A percentile compares a stretch with the other conserved stretches of the same genome.
phyloP scores from a whole-genome alignment of 2,888 invertebrate genomes.

The Uloborus plumipes region DNA sequence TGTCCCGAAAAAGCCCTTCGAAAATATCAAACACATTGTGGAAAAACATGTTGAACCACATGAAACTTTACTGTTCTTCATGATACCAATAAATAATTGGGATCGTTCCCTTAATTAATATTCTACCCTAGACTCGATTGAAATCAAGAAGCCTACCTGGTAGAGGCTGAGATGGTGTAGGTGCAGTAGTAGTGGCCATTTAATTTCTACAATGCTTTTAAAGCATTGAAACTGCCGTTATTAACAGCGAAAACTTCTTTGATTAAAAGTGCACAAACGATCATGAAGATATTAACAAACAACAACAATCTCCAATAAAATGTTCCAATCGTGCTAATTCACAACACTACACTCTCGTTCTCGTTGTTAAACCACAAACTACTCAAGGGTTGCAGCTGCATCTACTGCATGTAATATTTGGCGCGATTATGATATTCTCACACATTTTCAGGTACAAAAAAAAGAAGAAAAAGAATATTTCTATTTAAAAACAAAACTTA shows the following conservation, averaged over 20 bases:
- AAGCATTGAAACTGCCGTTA: conserved; percentile 75
- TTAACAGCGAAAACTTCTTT: conserved; percentile 79
- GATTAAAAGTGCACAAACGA: conserved; percentile 3
- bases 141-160: conserved; percentile 58
- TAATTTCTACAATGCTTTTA: conserved; percentile 73
- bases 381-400: conserved; percentile 42
- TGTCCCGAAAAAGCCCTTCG: too few species aligned
- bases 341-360: conserved; percentile 7
- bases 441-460: too few species aligned
- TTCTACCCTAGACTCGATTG: conserved; percentile 16
- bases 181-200: conserved; percentile 63
- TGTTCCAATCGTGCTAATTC: neutral
- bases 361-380: conserved; percentile 57
- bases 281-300: conserved; percentile 53
- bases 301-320: neutral
- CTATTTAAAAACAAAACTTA: too few species aligned
- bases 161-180: conserved; percentile 61
- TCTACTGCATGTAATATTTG: conserved; percentile 21
- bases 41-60: too few species aligned
- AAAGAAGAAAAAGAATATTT: too few species aligned
- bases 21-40: too few species aligned
- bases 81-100: neutral
- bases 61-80: too few species aligned
- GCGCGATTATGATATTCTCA: neutral
- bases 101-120: conserved; percentile 18